Conservation (phyloP, 2,797 vertebrate genomes). For the Takifugu ocellatus region DNA sequence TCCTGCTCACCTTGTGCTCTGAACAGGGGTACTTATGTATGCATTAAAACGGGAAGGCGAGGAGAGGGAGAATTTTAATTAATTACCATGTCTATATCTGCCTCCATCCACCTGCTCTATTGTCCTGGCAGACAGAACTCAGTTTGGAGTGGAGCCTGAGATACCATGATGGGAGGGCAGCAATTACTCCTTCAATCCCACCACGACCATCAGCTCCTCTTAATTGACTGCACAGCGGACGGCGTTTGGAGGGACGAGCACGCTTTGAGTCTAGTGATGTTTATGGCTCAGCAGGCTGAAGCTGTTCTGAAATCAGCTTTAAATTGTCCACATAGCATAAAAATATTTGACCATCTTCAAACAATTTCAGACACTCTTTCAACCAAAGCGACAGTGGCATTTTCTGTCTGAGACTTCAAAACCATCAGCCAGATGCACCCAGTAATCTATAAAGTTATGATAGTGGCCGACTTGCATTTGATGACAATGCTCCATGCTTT, state of each 20-base stretch:
- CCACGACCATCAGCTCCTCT: slow-evolving; percentile 26
- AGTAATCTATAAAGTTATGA: too few species aligned
- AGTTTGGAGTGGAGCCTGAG: slow-evolving; percentile 42
- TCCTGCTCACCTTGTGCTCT: slow-evolving; percentile 28
- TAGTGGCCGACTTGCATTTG: too few species aligned
- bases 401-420: too few species aligned
- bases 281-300: neutral
- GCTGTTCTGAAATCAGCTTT: neutral
- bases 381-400: too few species aligned
- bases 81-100: slow-evolving; percentile 48
- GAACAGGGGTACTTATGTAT: slow-evolving; percentile 29
- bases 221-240: slow-evolving; percentile 24
- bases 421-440: too few species aligned
- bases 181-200: slow-evolving; percentile 43
- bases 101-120: slow-evolving; percentile 45
- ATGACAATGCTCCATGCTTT: too few species aligned
- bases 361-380: too few species aligned
- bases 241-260: slow-evolving; percentile 4
- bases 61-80: slow-evolving; percentile 49
- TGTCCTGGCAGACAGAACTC: slow-evolving; percentile 27
- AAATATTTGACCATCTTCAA: too few species aligned
- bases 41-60: slow-evolving; percentile 31
- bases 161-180: slow-evolving; percentile 33
- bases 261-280: neutral
- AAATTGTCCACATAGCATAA: too few species aligned